Percentiles rank a stretch among this genome's conserved stretches.
phyloP scores from a whole-genome alignment of 2,888 invertebrate species.

The Cheiracanthium punctorium region DNA sequence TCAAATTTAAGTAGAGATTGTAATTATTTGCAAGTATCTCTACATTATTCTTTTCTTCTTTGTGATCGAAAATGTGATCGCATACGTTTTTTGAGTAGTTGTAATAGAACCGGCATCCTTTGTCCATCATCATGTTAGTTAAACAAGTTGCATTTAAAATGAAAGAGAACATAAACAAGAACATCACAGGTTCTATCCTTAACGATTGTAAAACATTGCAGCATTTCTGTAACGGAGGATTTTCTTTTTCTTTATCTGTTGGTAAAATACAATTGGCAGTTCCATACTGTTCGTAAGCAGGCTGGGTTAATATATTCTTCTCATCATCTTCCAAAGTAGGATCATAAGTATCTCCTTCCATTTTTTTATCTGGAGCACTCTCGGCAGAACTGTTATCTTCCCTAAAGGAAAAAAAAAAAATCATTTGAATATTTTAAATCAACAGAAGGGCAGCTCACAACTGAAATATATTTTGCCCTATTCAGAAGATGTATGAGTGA shows the following conservation, averaged over 20 bases:
- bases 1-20: conserved; percentile 40
- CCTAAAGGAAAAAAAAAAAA: no score
- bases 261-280: not conserved
- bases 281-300: conserved; percentile 1
- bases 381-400: no score
- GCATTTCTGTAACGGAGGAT: not conserved
- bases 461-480: no score
- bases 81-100: conserved; percentile 43
- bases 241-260: not conserved
- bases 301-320: not conserved
- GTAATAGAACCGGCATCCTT: conserved; percentile 45
- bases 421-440: no score
- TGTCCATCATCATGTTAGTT: conserved; percentile 64
- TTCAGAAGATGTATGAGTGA: no score
- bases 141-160: conserved; percentile 46
- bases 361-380: not conserved
- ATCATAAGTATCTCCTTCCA: not conserved
- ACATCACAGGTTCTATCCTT: conserved; percentile 57
- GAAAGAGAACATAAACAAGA: conserved; percentile 66
- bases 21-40: conserved; percentile 62
- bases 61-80: conserved; percentile 11
- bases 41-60: conserved; percentile 26
- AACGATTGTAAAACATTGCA: not conserved
- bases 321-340: not conserved
- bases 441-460: no score